A percentile compares a stretch with the other conserved stretches of the same genome.
Evolutionary conservation across 2,113 vertebrate species (phyloP).

Genomic region (Strix aluco): DNA sequence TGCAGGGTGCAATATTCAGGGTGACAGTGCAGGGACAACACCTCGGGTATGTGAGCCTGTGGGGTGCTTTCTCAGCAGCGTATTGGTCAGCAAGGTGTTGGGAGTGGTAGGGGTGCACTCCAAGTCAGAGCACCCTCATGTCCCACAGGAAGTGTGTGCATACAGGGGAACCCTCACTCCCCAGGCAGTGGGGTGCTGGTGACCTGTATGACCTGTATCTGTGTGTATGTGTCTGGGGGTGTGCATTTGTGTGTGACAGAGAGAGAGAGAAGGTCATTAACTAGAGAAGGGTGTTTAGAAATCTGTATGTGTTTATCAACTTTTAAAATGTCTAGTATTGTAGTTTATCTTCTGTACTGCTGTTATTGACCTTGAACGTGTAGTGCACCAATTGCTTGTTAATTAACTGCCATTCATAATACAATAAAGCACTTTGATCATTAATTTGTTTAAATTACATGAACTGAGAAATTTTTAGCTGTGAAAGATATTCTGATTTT

Average conservation of each 20-base stretch:
- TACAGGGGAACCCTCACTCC: accelerated
- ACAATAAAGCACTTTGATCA: not conserved
- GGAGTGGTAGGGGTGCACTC: not conserved
- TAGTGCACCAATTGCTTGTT: not conserved
- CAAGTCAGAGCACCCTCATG: not conserved
- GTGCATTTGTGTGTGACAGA: not conserved
- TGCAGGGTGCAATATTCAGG: not conserved
- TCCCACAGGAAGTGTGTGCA: not conserved
- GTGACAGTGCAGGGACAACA: not conserved
- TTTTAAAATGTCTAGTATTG: not conserved
- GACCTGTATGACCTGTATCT: not conserved
- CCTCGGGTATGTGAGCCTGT: not conserved
- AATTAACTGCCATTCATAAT: not conserved
- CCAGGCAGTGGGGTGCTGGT: accelerated
- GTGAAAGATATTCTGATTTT: not conserved
- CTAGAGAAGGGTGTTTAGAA: not conserved
- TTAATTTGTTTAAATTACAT: not conserved
- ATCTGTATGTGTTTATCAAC: not conserved
- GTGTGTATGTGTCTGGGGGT: no score
- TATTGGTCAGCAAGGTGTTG: not conserved
- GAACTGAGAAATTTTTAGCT: not conserved
- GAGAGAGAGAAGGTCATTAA: not conserved
- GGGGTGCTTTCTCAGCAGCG: not conserved
- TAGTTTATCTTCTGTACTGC: not conserved
- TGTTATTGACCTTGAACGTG: not conserved